Percentiles rank a stretch among this genome's conserved stretches.
Conservation (phyloP, 2,888 invertebrate species). For the Tinea trinotella region DNA sequence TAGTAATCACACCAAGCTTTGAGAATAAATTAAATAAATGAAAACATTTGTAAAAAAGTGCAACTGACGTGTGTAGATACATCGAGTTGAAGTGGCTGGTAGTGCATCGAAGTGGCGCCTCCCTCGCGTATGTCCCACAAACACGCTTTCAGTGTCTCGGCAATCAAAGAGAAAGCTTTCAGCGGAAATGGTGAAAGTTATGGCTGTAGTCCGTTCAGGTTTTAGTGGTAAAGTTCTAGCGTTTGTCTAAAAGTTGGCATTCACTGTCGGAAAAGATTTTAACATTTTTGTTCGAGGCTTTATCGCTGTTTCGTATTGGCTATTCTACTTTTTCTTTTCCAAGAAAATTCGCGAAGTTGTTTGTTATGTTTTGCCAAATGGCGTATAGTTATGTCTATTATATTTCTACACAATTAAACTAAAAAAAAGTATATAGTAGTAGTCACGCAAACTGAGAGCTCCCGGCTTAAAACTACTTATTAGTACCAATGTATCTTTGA, state of each 20-base stretch:
- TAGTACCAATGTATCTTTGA: no score
- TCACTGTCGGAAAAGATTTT: constrained; percentile 1
- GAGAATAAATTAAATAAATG: no score
- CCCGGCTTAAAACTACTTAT: no score
- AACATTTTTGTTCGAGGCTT: constrained; percentile 11
- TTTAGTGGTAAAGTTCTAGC: constrained; percentile 10
- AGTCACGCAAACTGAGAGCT: no score
- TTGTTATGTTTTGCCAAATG: not conserved
- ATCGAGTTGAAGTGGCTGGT: not conserved
- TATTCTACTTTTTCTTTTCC: not conserved
- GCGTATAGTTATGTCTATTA: not conserved
- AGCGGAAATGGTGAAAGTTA: constrained; percentile 17
- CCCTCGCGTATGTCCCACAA: constrained; percentile 10
- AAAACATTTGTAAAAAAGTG: not conserved
- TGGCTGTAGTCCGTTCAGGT: constrained; percentile 13
- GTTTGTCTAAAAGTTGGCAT: constrained; percentile 11
- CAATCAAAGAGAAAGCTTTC: constrained; percentile 57
- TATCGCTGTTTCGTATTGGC: constrained; percentile 1
- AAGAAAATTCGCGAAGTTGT: not conserved
- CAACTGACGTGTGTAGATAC: not conserved
- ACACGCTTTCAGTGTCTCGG: constrained; percentile 28
- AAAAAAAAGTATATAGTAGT: no score
- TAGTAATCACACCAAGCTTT: no score
- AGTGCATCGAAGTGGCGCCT: constrained; percentile 17
- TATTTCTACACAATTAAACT: not conserved